These are phyloP conservation scores for Channallabes apus DNA, from an alignment of 2,797 vertebrate genomes.

Conservation along the genomic window DNA sequence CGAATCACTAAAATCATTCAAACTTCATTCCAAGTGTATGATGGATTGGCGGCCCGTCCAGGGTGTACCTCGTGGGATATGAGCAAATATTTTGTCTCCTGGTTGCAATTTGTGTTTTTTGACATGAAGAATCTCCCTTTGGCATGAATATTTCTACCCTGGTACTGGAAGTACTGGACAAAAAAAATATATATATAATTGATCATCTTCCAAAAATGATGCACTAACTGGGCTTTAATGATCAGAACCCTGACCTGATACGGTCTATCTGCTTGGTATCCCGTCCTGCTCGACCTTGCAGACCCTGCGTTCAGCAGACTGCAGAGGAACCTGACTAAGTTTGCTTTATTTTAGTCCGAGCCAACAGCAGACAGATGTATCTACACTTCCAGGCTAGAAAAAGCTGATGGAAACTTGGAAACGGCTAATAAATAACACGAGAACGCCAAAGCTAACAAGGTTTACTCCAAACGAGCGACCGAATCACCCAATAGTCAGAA, in stretches of 20 bases:
- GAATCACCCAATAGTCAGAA: not conserved
- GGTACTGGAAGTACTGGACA: not conserved
- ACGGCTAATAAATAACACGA: conserved; percentile 23
- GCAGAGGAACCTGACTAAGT: not conserved
- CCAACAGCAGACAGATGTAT: conserved; percentile 35
- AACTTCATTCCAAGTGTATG: too few species aligned
- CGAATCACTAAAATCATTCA: too few species aligned
- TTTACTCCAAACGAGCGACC: not conserved
- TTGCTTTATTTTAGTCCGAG: conserved; percentile 10
- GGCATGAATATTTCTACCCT: not conserved
- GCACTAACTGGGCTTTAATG: too few species aligned
- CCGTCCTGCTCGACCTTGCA: not conserved
- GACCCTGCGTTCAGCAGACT: not conserved
- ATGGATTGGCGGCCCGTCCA: too few species aligned
- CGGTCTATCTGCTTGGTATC: not conserved
- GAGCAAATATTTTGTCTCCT: too few species aligned
- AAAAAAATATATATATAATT: not conserved
- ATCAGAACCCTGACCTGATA: not conserved
- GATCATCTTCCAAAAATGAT: not conserved
- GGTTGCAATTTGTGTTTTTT: too few species aligned
- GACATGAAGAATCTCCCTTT: not conserved
- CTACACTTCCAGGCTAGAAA: conserved; percentile 12
- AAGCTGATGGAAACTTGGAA: conserved; percentile 31
- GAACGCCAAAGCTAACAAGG: conserved; percentile 34
- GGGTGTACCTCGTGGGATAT: too few species aligned